Percentiles rank a stretch among this genome's conserved stretches.
phyloP scores from a whole-genome alignment of 2,113 vertebrate species.

The Pandion haliaetus region DNA sequence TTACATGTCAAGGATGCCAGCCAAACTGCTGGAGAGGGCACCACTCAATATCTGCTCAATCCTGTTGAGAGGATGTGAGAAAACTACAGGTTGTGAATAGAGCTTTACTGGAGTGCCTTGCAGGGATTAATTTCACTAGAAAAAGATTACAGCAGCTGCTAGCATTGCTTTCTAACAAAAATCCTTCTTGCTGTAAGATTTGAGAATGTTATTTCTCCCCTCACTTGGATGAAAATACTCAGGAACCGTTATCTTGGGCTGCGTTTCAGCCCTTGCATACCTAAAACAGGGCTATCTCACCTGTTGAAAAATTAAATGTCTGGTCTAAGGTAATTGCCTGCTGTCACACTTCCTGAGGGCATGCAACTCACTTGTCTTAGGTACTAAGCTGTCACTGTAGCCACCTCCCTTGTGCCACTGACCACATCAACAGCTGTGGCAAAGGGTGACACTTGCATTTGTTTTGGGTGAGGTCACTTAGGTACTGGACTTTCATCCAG shows the following conservation, averaged over 20 bases:
- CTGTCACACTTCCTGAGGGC: background rate
- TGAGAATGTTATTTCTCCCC: background rate
- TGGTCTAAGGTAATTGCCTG: background rate
- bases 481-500: background rate
- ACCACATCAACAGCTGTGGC: background rate
- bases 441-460: background rate
- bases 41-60: background rate
- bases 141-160: background rate
- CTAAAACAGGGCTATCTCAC: background rate
- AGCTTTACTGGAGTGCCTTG: background rate
- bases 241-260: rapidly evolving
- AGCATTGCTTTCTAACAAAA: background rate
- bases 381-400: background rate
- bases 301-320: background rate
- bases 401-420: background rate
- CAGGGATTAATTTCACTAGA: background rate
- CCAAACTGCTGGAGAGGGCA: background rate
- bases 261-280: background rate
- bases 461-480: background rate
- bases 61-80: background rate
- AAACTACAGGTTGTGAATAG: background rate
- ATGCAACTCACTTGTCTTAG: background rate
- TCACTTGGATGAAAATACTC: background rate
- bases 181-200: background rate
- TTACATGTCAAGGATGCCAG: background rate